These are phyloP conservation scores for Drosophila nigrodunni DNA, from an alignment of 1,140 invertebrate genomes.

Conservation along the genomic window DNA sequence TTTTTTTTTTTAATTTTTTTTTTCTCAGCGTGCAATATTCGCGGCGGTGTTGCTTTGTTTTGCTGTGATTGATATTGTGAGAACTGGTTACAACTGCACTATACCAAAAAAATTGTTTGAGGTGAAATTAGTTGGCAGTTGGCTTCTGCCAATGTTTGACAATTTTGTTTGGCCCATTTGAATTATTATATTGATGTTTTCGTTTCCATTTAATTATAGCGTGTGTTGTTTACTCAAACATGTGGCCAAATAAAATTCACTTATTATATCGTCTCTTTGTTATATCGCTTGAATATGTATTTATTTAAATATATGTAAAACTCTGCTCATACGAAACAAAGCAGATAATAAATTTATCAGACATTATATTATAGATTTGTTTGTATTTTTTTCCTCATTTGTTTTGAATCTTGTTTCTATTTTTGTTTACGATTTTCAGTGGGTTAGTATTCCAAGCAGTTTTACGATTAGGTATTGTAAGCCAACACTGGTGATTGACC, in stretches of 20 bases:
- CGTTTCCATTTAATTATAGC: conserved; percentile 30
- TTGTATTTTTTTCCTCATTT: conserved; percentile 21
- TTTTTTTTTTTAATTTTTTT: conserved; percentile 2
- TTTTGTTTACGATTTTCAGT: conserved; percentile 23
- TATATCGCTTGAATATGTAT: conserved; percentile 5
- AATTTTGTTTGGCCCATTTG: background rate
- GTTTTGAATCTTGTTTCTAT: conserved; percentile 12
- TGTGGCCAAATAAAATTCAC: background rate
- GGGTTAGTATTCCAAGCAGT: conserved; percentile 9
- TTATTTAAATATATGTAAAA: conserved; percentile 15
- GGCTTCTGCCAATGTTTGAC: conserved; percentile 4
- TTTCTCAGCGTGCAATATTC: conserved; percentile 23
- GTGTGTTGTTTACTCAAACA: background rate
- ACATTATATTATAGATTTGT: background rate
- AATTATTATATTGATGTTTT: conserved; percentile 18
- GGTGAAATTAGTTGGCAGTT: background rate
- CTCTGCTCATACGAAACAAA: background rate
- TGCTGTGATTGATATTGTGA: conserved; percentile 29
- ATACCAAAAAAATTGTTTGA: conserved; percentile 14
- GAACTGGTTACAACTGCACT: conserved; percentile 35
- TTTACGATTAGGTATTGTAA: background rate
- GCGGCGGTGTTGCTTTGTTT: conserved; percentile 13
- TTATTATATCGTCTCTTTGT: conserved; percentile 6
- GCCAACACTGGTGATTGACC: no score
- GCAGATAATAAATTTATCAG: background rate